Evolutionary conservation across 2,113 vertebrate species (phyloP).

Genomic region (Zosterops borbonicus): DNA sequence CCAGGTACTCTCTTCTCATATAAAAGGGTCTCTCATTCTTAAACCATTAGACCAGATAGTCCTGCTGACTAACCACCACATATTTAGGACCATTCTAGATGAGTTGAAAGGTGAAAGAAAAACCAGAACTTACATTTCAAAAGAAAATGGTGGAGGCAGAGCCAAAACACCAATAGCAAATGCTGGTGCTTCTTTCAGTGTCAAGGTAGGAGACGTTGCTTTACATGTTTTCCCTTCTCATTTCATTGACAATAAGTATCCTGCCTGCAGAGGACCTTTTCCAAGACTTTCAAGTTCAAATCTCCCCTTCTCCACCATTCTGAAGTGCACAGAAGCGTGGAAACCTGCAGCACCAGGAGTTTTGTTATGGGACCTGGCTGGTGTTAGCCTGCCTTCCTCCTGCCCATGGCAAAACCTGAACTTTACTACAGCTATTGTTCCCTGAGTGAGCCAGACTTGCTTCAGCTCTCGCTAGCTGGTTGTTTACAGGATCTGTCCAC

Average conservation of each 20-base stretch:
- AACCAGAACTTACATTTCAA: not conserved
- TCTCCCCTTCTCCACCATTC: not conserved
- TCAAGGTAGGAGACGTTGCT: not conserved
- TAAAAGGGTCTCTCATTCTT: not conserved
- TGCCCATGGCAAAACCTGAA: not conserved
- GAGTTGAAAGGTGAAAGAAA: not conserved
- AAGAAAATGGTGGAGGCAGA: not conserved
- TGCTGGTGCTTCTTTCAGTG: not conserved
- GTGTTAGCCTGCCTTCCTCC: not conserved
- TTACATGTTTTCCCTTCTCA: not conserved
- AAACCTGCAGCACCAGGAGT: rapidly evolving
- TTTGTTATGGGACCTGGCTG: not conserved
- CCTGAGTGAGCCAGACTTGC: not conserved
- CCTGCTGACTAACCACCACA: not conserved
- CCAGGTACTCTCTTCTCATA: not conserved
- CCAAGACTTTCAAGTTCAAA: not conserved
- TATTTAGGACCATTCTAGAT: not conserved
- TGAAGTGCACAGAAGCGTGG: rapidly evolving
- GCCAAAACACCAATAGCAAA: not conserved
- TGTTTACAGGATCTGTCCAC: not conserved
- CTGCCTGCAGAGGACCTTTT: not conserved
- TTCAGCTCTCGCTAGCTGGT: not conserved
- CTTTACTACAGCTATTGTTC: not conserved
- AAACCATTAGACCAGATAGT: not conserved
- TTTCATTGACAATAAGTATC: not conserved